Conservation (phyloP, 2,797 vertebrate genomes). For the Loriculus beryllinus region DNA sequence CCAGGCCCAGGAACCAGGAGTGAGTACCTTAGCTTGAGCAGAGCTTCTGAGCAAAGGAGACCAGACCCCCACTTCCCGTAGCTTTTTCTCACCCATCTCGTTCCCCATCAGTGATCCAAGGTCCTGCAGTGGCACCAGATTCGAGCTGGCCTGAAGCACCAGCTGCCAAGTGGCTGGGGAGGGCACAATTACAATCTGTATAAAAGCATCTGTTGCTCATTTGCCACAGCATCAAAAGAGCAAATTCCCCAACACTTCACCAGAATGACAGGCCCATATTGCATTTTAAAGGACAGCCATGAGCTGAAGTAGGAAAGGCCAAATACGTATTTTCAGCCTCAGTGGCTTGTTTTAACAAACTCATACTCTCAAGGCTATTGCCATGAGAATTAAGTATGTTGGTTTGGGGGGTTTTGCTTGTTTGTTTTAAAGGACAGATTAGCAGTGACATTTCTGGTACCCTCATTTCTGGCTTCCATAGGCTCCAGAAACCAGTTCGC, state of each 20-base stretch:
- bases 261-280: neutral
- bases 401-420: neutral
- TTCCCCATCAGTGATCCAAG: neutral
- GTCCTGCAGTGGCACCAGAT: neutral
- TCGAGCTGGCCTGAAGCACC: neutral
- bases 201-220: neutral
- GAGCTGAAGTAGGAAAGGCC: neutral
- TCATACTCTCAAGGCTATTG: neutral
- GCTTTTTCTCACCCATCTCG: neutral
- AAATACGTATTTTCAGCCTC: neutral
- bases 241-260: neutral
- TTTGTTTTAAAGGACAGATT: neutral
- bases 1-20: neutral
- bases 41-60: neutral
- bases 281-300: neutral
- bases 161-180: neutral
- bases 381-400: neutral
- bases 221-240: neutral
- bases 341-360: neutral
- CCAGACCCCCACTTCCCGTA: neutral
- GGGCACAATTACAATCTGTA: neutral
- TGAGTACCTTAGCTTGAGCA: neutral
- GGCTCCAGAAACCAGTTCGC: neutral
- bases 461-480: neutral
- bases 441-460: neutral